Evolutionary conservation across 2,797 vertebrate species (phyloP).

Genomic region (Mormyrus proboscirostris): DNA sequence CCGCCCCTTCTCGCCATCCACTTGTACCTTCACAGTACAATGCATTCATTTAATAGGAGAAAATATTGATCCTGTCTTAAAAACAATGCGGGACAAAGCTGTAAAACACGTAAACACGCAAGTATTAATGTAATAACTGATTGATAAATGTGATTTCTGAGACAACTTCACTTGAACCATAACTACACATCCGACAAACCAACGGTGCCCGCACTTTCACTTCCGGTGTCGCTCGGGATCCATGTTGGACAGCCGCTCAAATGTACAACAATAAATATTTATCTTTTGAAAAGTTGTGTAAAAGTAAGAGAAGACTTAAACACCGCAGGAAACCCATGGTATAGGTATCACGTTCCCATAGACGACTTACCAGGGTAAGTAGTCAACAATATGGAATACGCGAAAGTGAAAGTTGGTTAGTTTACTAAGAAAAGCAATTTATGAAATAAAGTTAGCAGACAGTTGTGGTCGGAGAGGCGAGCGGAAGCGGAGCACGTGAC

Average conservation of each 20-base stretch:
- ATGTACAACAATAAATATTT: conserved; percentile 30
- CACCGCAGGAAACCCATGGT: not conserved
- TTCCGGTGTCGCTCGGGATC: conserved; percentile 29
- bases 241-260: conserved; percentile 33
- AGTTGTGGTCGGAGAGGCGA: not conserved
- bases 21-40: not conserved
- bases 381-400: conserved; percentile 22
- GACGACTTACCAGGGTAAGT: conserved; percentile 27
- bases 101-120: not conserved
- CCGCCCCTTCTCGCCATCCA: conserved; percentile 1
- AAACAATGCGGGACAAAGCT: not conserved
- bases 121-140: not conserved
- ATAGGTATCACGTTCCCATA: not conserved
- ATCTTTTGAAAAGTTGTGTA: conserved; percentile 23
- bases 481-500: not conserved
- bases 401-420: not conserved
- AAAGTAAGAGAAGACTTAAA: conserved; percentile 17
- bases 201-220: not conserved
- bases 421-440: not conserved
- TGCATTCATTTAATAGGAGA: not conserved
- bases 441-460: not conserved
- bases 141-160: not conserved
- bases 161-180: not conserved
- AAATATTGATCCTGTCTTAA: not conserved
- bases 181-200: not conserved